These are phyloP conservation scores for Gobiocypris rarus DNA, from an alignment of 2,113 vertebrate species.

Conservation along the genomic window DNA sequence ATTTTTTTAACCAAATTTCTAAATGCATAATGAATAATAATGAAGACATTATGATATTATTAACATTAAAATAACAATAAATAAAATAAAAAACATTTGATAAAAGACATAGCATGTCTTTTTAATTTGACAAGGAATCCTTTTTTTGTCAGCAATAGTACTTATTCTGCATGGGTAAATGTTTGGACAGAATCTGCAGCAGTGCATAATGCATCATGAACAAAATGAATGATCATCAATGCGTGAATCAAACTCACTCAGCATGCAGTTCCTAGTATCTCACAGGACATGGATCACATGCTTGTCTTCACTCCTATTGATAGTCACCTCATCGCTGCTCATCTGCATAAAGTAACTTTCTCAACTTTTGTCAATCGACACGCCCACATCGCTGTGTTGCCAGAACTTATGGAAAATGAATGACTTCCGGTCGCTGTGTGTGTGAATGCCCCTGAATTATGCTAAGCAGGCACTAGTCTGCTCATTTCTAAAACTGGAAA, in stretches of 20 bases:
- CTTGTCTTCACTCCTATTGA: background rate
- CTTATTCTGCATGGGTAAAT: background rate
- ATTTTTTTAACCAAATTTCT: too few species aligned
- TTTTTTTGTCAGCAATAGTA: background rate
- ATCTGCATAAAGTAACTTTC: slow-evolving; percentile 8
- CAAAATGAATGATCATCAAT: background rate
- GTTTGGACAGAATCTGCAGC: background rate
- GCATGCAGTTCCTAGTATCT: background rate
- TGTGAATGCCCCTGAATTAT: background rate
- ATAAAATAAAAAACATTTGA: too few species aligned
- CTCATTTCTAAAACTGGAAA: slow-evolving; percentile 14
- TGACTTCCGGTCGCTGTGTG: background rate
- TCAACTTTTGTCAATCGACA: background rate
- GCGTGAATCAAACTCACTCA: background rate
- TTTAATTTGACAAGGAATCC: background rate
- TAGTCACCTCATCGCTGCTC: background rate
- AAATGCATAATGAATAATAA: too few species aligned
- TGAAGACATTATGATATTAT: too few species aligned
- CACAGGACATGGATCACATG: background rate
- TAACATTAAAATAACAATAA: too few species aligned
- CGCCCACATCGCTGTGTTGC: background rate
- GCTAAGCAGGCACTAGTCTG: background rate
- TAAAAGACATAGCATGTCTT: background rate
- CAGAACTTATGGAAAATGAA: background rate
- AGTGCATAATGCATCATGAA: background rate